Percentiles rank a stretch among this genome's conserved stretches.
phyloP scores from a whole-genome alignment of 2,113 vertebrate species.

The Pholis gunnellus region DNA sequence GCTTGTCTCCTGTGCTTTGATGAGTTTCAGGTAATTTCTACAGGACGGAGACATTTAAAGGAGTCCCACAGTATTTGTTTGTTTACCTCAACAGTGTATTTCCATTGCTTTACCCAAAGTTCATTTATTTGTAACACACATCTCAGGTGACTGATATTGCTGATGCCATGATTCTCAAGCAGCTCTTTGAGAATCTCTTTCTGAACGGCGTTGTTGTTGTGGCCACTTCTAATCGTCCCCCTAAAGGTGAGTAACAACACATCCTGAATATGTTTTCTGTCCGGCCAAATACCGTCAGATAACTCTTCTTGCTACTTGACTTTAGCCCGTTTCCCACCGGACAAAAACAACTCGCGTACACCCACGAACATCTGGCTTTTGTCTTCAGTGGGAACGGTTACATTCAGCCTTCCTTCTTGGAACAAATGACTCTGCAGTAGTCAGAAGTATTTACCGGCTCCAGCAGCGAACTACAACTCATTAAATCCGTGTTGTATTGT shows the following conservation, averaged over 20 bases:
- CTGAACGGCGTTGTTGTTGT: slow-evolving; percentile 95
- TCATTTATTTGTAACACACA: background rate
- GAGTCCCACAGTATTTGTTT: background rate
- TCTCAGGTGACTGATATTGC: slow-evolving; percentile 98
- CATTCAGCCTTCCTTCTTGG: background rate
- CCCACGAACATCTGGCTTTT: background rate
- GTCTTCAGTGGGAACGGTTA: background rate
- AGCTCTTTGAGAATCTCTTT: slow-evolving; percentile 99
- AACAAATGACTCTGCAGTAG: background rate
- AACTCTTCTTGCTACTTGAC: background rate
- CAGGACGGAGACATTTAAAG: background rate
- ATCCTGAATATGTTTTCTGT: background rate
- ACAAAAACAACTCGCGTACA: background rate
- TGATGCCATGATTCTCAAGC: slow-evolving; percentile 99
- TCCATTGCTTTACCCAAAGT: background rate
- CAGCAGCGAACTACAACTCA: too few relatives aligned
- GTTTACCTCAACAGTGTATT: background rate
- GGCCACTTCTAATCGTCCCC: slow-evolving; percentile 96
- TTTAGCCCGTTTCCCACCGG: background rate
- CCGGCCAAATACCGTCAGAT: background rate
- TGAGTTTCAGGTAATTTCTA: slow-evolving; percentile 93
- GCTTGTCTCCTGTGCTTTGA: slow-evolving; percentile 95
- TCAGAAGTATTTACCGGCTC: background rate
- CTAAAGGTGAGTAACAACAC: slow-evolving; percentile 81
- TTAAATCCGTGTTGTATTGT: background rate